A percentile compares a stretch with the other conserved stretches of the same genome.
Evolutionary conservation across 2,888 invertebrate genomes (phyloP).

Genomic region (Aphidius colemani): DNA sequence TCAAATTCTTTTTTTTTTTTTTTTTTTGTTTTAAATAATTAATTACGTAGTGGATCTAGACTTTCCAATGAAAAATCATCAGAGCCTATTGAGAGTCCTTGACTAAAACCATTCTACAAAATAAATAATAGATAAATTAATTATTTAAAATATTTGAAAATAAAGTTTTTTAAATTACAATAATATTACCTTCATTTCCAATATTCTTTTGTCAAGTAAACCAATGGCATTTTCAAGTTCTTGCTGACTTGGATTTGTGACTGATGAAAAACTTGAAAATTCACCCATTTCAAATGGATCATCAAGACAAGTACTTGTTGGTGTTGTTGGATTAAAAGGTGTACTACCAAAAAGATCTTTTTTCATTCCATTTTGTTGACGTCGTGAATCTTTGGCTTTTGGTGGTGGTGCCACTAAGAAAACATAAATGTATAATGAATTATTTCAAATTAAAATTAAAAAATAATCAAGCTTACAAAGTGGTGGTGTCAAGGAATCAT

Average conservation of each 20-base stretch:
- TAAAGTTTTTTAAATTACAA: background rate
- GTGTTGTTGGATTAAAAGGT: slow-evolving; percentile 68
- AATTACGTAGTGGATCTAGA: slow-evolving; percentile 87
- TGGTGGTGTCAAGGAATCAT: slow-evolving; percentile 67
- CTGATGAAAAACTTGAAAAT: slow-evolving; percentile 60
- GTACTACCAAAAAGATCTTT: slow-evolving; percentile 82
- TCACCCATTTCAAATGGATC: slow-evolving; percentile 89
- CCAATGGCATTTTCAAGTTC: slow-evolving; percentile 77
- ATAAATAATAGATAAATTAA: slow-evolving; percentile 13
- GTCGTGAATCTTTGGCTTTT: slow-evolving; percentile 65
- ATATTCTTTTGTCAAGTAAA: slow-evolving; percentile 77
- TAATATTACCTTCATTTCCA: slow-evolving; percentile 79
- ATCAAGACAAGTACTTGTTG: slow-evolving; percentile 40
- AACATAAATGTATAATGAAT: too few species aligned
- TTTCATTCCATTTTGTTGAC: slow-evolving; percentile 60
- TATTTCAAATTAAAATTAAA: slow-evolving; percentile 3
- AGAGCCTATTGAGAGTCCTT: slow-evolving; percentile 84
- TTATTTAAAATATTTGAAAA: slow-evolving; percentile 18
- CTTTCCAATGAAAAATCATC: slow-evolving; percentile 95
- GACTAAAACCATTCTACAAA: slow-evolving; percentile 82
- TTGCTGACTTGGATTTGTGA: slow-evolving; percentile 62
- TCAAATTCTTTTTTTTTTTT: slow-evolving; percentile 12
- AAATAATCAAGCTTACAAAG: slow-evolving; percentile 65
- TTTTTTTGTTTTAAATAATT: slow-evolving; percentile 29
- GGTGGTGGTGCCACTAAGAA: slow-evolving; percentile 87